These are phyloP conservation scores for Scaptomyza pallida DNA, from an alignment of 1,140 invertebrate genomes.

Conservation along the genomic window DNA sequence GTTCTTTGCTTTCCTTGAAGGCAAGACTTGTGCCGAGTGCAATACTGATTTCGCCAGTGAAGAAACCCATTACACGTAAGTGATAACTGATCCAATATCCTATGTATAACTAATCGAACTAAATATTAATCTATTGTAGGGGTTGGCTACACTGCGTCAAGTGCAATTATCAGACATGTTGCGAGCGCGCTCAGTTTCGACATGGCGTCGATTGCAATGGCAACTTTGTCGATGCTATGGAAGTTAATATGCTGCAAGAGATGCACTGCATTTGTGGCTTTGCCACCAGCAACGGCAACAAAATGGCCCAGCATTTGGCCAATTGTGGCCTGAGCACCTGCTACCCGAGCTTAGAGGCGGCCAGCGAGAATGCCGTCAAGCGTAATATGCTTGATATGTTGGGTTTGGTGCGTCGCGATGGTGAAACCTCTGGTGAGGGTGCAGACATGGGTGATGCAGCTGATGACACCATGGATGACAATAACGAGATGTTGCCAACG, in stretches of 20 bases:
- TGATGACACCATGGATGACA: constrained; percentile 43
- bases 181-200: constrained; percentile 89
- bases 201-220: constrained; percentile 88
- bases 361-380: constrained; percentile 85
- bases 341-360: constrained; percentile 86
- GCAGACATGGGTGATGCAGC: constrained; percentile 50
- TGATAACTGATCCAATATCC: not conserved
- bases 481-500: constrained; percentile 25
- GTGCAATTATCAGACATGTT: constrained; percentile 91
- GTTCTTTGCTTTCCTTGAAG: constrained; percentile 72
- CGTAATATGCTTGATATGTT: constrained; percentile 86
- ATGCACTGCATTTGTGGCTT: constrained; percentile 91
- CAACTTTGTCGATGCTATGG: constrained; percentile 82
- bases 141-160: constrained; percentile 89
- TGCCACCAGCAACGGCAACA: constrained; percentile 88
- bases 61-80: constrained; percentile 78
- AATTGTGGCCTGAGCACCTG: constrained; percentile 87
- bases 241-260: constrained; percentile 85
- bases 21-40: constrained; percentile 76
- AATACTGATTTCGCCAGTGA: constrained; percentile 71
- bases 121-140: constrained; percentile 80
- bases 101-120: not conserved
- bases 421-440: constrained; percentile 67
- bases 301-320: constrained; percentile 87
- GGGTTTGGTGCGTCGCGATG: constrained; percentile 84